Conservation (phyloP, 64 coral and sea anemone species). For the Montipora sp. region DNA sequence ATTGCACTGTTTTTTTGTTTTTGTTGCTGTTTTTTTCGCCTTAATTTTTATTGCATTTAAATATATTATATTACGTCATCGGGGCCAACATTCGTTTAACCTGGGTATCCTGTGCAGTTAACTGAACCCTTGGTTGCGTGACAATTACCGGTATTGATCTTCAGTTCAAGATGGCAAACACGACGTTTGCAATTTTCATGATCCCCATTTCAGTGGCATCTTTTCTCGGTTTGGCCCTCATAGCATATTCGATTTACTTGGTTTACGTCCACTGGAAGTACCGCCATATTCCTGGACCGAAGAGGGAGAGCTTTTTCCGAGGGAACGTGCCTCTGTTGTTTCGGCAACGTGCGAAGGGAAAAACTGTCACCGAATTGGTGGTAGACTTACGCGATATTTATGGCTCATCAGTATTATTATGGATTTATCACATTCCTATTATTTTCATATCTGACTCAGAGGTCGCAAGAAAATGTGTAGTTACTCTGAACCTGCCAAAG, state of each 20-base stretch:
- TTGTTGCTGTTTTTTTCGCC: too few relatives aligned
- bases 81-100: too few relatives aligned
- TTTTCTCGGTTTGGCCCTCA: background rate
- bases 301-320: constrained; percentile 7
- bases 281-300: constrained; percentile 68
- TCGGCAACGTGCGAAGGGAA: constrained; percentile 12
- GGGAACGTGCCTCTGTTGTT: constrained; percentile 20
- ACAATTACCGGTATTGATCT: too few relatives aligned
- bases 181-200: background rate
- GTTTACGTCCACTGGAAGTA: constrained; percentile 61
- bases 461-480: constrained; percentile 42
- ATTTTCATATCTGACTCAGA: constrained; percentile 46
- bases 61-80: too few relatives aligned
- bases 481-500: constrained; percentile 66
- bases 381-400: constrained; percentile 28
- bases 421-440: constrained; percentile 38
- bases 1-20: too few relatives aligned
- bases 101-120: too few relatives aligned
- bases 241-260: constrained; percentile 42
- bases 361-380: constrained; percentile 6
- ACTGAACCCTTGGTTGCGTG: too few relatives aligned
- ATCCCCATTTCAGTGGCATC: background rate
- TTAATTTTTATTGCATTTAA: too few relatives aligned
- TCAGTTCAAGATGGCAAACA: too few relatives aligned
- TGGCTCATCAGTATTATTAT: constrained; percentile 60